A percentile compares a stretch with the other conserved stretches of the same genome.
These are phyloP conservation scores for Mus musculus DNA, from an alignment of 2,113 vertebrate species.

Conservation along the genomic window DNA sequence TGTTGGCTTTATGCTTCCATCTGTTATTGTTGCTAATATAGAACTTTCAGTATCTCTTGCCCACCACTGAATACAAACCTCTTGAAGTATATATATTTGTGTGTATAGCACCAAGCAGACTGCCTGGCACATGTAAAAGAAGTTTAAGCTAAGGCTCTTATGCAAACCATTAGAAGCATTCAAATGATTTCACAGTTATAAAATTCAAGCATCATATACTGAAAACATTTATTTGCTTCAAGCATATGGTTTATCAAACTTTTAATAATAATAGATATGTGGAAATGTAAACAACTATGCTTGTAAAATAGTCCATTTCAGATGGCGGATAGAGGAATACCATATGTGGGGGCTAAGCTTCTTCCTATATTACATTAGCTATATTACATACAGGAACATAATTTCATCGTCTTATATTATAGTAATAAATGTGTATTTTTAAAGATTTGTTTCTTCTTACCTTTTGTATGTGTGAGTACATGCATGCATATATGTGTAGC, in stretches of 20 bases:
- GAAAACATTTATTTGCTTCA: constrained; percentile 3
- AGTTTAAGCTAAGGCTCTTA: not conserved
- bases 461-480: not conserved
- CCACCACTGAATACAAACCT: not conserved
- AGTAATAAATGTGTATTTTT: not conserved
- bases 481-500: not conserved
- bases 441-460: not conserved
- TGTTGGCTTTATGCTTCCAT: not conserved
- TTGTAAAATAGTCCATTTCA: not conserved
- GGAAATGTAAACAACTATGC: not conserved
- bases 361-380: not conserved
- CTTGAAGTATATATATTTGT: not conserved
- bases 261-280: not conserved
- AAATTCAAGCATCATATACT: not conserved
- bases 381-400: not conserved
- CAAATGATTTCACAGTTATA: not conserved
- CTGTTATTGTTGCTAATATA: not conserved
- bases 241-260: not conserved
- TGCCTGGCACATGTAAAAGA: not conserved
- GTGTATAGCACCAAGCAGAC: not conserved
- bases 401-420: not conserved
- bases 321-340: not conserved
- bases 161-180: not conserved
- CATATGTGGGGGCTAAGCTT: not conserved
- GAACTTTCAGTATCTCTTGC: not conserved